These are phyloP conservation scores for Sinodicranocentrus sp. DNA, from an alignment of 2,888 invertebrate genomes.

Conservation along the genomic window DNA sequence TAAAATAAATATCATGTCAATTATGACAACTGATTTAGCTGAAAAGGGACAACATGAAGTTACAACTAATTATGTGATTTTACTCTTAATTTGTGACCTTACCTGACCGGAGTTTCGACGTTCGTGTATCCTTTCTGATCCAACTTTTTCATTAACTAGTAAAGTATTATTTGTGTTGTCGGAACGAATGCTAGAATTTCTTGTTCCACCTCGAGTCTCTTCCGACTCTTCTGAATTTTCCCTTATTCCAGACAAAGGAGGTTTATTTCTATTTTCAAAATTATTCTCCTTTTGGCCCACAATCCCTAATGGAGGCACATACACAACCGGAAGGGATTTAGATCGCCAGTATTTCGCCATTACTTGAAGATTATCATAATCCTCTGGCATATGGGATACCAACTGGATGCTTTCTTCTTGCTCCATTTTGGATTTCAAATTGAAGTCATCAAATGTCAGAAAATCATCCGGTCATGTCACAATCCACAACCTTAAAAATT, in stretches of 20 bases:
- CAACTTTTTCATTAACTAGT: slow-evolving; percentile 24
- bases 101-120: slow-evolving; percentile 60
- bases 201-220: slow-evolving; percentile 37
- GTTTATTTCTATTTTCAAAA: slow-evolving; percentile 20
- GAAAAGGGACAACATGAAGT: too few species aligned
- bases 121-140: slow-evolving; percentile 15
- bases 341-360: slow-evolving; percentile 72
- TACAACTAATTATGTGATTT: too few species aligned
- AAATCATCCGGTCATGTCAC: too few species aligned
- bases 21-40: too few species aligned
- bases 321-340: slow-evolving; percentile 69
- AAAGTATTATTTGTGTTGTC: slow-evolving; percentile 52
- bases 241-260: slow-evolving; percentile 41
- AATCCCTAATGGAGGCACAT: slow-evolving; percentile 29
- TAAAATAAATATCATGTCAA: too few species aligned
- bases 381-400: slow-evolving; percentile 52
- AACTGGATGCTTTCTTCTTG: slow-evolving; percentile 69
- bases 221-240: slow-evolving; percentile 60
- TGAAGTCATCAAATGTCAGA: too few species aligned
- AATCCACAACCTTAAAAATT: too few species aligned
- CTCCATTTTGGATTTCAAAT: slow-evolving; percentile 61
- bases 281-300: background rate
- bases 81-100: too few species aligned
- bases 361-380: slow-evolving; percentile 65
- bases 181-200: slow-evolving; percentile 49